Evolutionary conservation across 1,140 invertebrate genomes (phyloP).

Genomic region (Diprion similis): DNA sequence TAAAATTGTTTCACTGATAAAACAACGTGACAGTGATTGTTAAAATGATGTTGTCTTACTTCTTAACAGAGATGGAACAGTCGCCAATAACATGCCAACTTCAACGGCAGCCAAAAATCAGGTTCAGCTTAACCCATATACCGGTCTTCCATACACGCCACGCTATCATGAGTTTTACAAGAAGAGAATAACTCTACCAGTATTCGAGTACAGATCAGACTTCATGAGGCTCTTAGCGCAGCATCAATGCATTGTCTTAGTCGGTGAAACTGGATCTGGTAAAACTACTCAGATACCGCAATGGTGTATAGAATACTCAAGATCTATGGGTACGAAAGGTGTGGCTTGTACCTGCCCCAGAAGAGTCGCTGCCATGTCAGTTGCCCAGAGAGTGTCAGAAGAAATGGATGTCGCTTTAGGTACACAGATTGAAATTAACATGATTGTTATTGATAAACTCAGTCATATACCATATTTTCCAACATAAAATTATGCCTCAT

Average conservation of each 20-base stretch:
- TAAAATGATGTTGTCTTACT: no score
- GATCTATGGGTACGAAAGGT: slow-evolving; percentile 74
- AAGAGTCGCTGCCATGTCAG: slow-evolving; percentile 98
- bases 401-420: slow-evolving; percentile 97
- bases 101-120: slow-evolving; percentile 59
- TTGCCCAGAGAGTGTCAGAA: slow-evolving; percentile 96
- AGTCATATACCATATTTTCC: no score
- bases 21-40: slow-evolving; percentile 8
- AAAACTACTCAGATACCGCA: slow-evolving; percentile 97
- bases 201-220: slow-evolving; percentile 97
- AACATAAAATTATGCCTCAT: no score
- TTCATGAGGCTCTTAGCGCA: slow-evolving; percentile 92
- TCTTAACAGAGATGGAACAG: slow-evolving; percentile 40
- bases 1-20: not conserved
- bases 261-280: slow-evolving; percentile 96
- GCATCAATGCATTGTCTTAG: slow-evolving; percentile 92
- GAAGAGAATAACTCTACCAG: slow-evolving; percentile 91
- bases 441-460: not conserved
- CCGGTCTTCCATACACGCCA: slow-evolving; percentile 78
- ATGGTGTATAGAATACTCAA: slow-evolving; percentile 93
- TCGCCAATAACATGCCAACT: slow-evolving; percentile 41
- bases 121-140: slow-evolving; percentile 74
- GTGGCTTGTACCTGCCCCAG: slow-evolving; percentile 98
- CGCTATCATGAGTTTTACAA: slow-evolving; percentile 85
- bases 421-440: slow-evolving; percentile 21